phyloP scores from a whole-genome alignment of 2,888 invertebrate genomes.

The Platycheirus albimanus region DNA sequence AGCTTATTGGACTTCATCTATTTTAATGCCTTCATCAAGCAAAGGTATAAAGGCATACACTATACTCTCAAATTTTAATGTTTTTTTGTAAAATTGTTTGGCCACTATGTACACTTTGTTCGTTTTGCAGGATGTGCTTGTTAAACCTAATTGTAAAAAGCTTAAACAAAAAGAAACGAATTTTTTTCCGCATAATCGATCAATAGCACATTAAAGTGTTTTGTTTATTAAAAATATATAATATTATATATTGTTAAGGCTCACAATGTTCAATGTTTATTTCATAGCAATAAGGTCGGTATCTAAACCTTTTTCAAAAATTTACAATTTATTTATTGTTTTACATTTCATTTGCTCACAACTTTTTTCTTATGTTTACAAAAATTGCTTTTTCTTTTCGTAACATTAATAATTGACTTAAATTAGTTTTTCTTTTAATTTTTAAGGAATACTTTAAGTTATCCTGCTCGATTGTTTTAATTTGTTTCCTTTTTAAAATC shows the following conservation, averaged over 20 bases:
- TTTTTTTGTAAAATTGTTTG: too few species aligned
- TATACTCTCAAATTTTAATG: too few species aligned
- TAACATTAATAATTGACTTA: constrained; percentile 68
- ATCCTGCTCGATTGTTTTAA: constrained; percentile 30
- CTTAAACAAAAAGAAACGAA: too few species aligned
- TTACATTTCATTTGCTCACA: constrained; percentile 23
- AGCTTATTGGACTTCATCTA: too few species aligned
- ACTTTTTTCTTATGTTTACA: constrained; percentile 29
- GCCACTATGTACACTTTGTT: too few species aligned
- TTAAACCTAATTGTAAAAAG: too few species aligned
- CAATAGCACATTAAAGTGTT: constrained; percentile 10
- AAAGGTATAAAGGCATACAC: too few species aligned
- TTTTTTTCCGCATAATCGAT: not conserved
- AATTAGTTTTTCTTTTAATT: too few species aligned
- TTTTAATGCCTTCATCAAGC: too few species aligned
- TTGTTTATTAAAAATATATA: constrained; percentile 65
- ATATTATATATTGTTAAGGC: constrained; percentile 11
- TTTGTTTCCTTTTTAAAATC: constrained; percentile 12
- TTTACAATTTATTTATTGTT: constrained; percentile 22
- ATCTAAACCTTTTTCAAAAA: too few species aligned
- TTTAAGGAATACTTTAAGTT: constrained; percentile 37
- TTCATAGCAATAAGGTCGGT: constrained; percentile 36
- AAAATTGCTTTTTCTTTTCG: constrained; percentile 40
- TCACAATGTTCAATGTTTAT: constrained; percentile 28
- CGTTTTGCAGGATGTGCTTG: too few species aligned